phyloP scores from a whole-genome alignment of 2,888 invertebrate genomes.

The Beris chalybata region DNA sequence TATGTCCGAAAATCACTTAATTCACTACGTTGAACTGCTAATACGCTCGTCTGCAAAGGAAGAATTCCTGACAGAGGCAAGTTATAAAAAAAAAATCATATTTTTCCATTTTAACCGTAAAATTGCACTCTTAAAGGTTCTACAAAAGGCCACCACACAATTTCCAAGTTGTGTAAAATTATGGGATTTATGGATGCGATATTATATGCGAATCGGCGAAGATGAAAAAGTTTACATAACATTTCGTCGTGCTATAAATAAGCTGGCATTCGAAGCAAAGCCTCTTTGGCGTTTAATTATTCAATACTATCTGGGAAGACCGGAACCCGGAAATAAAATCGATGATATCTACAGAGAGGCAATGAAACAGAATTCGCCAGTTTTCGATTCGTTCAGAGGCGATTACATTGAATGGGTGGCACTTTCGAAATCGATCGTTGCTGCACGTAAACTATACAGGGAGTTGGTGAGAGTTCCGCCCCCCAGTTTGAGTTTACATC shows the following conservation, averaged over 20 bases:
- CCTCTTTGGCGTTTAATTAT: slow-evolving; percentile 49
- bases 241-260: slow-evolving; percentile 51
- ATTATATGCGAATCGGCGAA: slow-evolving; percentile 54
- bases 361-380: slow-evolving; percentile 43
- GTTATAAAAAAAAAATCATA: no score
- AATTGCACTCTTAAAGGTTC: slow-evolving; percentile 37
- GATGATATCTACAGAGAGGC: slow-evolving; percentile 47
- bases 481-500: slow-evolving; percentile 63
- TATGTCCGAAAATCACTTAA: slow-evolving; percentile 59
- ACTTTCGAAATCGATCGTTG: slow-evolving; percentile 56
- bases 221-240: slow-evolving; percentile 54
- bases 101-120: no score
- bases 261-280: slow-evolving; percentile 41
- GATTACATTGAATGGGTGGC: slow-evolving; percentile 47
- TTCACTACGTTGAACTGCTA: slow-evolving; percentile 54
- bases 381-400: slow-evolving; percentile 47
- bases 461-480: slow-evolving; percentile 63
- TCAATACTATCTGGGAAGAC: slow-evolving; percentile 47
- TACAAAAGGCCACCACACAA: slow-evolving; percentile 57
- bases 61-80: slow-evolving; percentile 3
- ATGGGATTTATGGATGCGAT: slow-evolving; percentile 59
- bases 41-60: slow-evolving; percentile 42
- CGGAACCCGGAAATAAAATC: slow-evolving; percentile 44
- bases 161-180: slow-evolving; percentile 57
- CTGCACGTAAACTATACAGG: slow-evolving; percentile 65